Evolutionary conservation across 2,888 invertebrate genomes (phyloP), one percentile per base, ranked within the genome.

Genomic region (Noctua janthina): DNA sequence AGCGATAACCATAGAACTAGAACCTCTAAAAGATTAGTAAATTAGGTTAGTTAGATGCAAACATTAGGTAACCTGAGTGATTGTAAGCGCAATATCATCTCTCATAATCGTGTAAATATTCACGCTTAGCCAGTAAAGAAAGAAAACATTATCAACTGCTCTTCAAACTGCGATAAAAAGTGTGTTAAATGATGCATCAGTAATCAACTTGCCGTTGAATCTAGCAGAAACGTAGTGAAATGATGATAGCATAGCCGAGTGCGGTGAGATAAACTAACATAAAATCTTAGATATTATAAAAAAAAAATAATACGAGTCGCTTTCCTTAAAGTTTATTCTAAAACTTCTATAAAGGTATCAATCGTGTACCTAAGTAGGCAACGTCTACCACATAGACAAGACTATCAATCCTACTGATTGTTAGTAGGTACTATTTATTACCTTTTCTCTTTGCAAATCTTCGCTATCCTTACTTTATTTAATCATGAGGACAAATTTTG

Each of bases 141-240:
- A 77, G 29, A 80, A 78, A 51, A 66, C n/a, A 78, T 15, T 51
- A 67, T 17, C 1, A 51, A 64, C n/a, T 43, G 49, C 49, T 56
- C n/a, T 35, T 78, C 17, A 49, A 67, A 78, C 56, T n/a, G 43
- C 20, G 11, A 68, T 68, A 84, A 79, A 78, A 80, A 79, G 20
- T 59, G 59, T 68, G 79, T 68, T 80, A 78, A 68, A 84, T 81
- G 79, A 84, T 79, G 84, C 79, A 68, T 80, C 59, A 68, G 79
- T 78, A 79, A 78, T 78, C 15, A n/a, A 4, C 46, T 76, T 66
- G 29, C 6, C 17, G 69, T 56, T 15, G 43, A 46, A 81, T 15
- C 8, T 82, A 23, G 82, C 49, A 62, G 29, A 73, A 59, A 73
- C 59, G 13, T 56, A 74, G 29, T 43, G 6, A 35, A 56, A 17